phyloP scores from a whole-genome alignment of 2,888 invertebrate genomes.

The Drosophila sordidapex region DNA sequence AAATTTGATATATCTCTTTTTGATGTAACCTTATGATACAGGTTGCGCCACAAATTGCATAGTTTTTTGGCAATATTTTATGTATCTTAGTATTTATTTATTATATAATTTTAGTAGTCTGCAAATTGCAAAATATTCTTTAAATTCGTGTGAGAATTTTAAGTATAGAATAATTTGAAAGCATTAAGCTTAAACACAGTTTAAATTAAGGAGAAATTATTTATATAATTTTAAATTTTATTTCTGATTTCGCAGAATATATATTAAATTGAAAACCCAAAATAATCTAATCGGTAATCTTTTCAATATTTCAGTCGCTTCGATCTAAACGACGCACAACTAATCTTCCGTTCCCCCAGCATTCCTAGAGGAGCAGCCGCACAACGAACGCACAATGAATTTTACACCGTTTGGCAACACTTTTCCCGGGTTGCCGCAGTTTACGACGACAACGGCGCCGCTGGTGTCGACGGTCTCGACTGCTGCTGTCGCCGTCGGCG shows the following conservation, averaged over 20 bases:
- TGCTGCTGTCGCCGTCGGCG: conserved; percentile 87
- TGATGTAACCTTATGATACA: not conserved
- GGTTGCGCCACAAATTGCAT: not conserved
- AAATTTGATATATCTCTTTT: conserved; percentile 20
- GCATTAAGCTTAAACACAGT: not conserved
- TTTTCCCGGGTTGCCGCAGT: conserved; percentile 93
- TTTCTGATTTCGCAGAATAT: not conserved
- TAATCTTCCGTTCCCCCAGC: conserved; percentile 14
- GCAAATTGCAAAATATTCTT: not conserved
- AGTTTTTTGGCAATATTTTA: not conserved
- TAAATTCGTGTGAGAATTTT: not conserved
- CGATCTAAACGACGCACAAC: conserved; percentile 17
- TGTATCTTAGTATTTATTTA: not conserved
- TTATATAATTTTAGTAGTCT: not conserved
- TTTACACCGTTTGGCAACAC: conserved; percentile 93
- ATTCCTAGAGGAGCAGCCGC: conserved; percentile 13
- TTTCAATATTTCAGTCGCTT: conserved; percentile 21
- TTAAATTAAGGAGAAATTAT: not conserved
- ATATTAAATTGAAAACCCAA: not conserved
- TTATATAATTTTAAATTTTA: not conserved
- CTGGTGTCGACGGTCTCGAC: conserved; percentile 86
- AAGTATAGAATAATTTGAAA: not conserved
- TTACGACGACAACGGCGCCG: conserved; percentile 86
- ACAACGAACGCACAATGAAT: conserved; percentile 88
- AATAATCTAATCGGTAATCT: not conserved